phyloP scores from a whole-genome alignment of 2,113 vertebrate species.

The Prunella fulvescens region DNA sequence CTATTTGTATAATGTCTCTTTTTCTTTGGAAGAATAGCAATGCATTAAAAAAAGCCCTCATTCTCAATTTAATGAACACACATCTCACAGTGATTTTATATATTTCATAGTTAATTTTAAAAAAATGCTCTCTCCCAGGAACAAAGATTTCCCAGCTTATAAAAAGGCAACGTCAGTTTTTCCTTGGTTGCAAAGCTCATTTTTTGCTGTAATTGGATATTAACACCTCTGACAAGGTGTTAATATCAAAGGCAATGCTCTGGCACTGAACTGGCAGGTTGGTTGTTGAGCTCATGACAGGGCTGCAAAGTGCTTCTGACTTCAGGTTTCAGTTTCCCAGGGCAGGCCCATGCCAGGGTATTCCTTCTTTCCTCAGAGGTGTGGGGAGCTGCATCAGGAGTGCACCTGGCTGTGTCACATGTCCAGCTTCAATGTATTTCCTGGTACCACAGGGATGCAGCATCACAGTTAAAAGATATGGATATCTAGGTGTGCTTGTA shows the following conservation, averaged over 20 bases:
- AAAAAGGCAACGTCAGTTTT: background rate
- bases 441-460: background rate
- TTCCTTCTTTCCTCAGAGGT: conserved; percentile 1
- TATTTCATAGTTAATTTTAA: background rate
- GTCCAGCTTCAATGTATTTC: background rate
- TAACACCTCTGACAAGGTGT: conserved; percentile 7
- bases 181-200: background rate
- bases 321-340: conserved; percentile 38
- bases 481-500: background rate
- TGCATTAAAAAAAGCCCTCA: background rate
- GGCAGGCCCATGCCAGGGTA: background rate
- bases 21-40: background rate
- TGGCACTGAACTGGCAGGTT: background rate
- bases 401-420: background rate
- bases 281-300: background rate
- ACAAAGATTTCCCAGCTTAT: background rate
- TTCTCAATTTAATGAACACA: background rate
- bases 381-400: background rate
- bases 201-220: conserved; percentile 19
- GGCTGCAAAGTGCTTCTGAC: background rate
- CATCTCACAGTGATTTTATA: background rate
- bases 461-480: background rate
- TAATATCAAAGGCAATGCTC: background rate
- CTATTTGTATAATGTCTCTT: background rate
- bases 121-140: background rate